phyloP scores from a whole-genome alignment of 37 sponge, comb jelly and placozoan genomes.

The Mnemiopsis leidyi region DNA sequence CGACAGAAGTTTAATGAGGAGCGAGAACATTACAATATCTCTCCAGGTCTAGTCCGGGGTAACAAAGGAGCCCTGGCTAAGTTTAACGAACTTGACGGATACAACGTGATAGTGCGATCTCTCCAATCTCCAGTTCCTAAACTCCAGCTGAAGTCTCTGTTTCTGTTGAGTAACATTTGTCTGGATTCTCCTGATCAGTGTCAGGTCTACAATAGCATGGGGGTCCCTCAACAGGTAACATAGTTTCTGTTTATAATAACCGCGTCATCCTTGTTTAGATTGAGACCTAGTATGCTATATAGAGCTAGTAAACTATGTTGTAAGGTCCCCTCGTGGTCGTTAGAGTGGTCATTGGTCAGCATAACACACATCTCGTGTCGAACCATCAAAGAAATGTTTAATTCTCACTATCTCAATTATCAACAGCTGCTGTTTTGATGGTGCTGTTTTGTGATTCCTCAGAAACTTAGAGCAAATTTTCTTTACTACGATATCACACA shows the following conservation, averaged over 20 bases:
- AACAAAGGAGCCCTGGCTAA: constrained; percentile 33
- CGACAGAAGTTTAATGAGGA: no score
- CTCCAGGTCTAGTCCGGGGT: constrained; percentile 46
- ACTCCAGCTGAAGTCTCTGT: neutral
- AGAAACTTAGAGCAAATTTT: no score
- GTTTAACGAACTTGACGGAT: constrained; percentile 38
- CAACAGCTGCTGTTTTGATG: no score
- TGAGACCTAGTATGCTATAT: neutral
- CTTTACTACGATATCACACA: no score
- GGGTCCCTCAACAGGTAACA: constrained; percentile 1
- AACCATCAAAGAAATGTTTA: no score
- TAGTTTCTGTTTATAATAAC: no score
- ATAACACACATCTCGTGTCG: no score
- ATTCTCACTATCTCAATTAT: no score
- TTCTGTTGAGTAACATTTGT: neutral
- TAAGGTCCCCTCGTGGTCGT: neutral
- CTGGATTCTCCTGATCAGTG: neutral
- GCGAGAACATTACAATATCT: no score
- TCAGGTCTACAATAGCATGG: neutral
- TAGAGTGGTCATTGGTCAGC: no score
- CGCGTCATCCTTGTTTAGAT: no score
- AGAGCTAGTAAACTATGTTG: neutral
- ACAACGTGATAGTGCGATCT: neutral
- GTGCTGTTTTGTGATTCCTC: no score
- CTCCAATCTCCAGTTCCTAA: neutral